Conservation (phyloP, 2,797 vertebrate genomes). For the Liasis olivaceus region DNA sequence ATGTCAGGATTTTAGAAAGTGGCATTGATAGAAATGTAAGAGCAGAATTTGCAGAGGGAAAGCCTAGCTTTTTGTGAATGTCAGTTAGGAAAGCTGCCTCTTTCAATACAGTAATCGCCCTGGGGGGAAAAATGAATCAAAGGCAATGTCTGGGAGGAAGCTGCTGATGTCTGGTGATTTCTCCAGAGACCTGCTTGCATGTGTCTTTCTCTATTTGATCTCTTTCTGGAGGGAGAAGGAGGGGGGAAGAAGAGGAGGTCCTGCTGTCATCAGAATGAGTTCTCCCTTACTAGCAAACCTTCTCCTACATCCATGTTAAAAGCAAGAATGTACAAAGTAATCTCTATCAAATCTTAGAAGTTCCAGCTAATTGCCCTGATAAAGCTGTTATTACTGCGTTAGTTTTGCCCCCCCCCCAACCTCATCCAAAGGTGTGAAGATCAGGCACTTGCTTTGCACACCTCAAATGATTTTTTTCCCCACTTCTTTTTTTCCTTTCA, state of each 20-base stretch:
- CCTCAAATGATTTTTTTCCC: neutral
- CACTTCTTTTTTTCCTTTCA: neutral
- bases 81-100: neutral
- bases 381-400: neutral
- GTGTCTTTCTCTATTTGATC: conserved; percentile 44
- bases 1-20: neutral
- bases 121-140: neutral
- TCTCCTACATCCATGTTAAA: conserved; percentile 60
- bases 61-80: neutral
- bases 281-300: conserved; percentile 47
- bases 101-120: neutral
- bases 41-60: neutral
- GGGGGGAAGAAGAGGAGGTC: neutral
- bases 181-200: conserved; percentile 12
- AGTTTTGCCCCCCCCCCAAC: neutral
- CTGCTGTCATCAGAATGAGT: conserved; percentile 47
- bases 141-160: conserved; percentile 45
- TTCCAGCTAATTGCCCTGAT: neutral
- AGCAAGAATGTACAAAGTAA: conserved; percentile 31
- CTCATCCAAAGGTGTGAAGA: neutral
- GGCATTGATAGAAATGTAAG: neutral
- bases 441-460: neutral
- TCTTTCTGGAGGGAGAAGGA: neutral
- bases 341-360: conserved; percentile 7
- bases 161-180: conserved; percentile 55